These are phyloP conservation scores for Poecile atricapillus DNA, from an alignment of 2,113 vertebrate genomes.

Conservation along the genomic window DNA sequence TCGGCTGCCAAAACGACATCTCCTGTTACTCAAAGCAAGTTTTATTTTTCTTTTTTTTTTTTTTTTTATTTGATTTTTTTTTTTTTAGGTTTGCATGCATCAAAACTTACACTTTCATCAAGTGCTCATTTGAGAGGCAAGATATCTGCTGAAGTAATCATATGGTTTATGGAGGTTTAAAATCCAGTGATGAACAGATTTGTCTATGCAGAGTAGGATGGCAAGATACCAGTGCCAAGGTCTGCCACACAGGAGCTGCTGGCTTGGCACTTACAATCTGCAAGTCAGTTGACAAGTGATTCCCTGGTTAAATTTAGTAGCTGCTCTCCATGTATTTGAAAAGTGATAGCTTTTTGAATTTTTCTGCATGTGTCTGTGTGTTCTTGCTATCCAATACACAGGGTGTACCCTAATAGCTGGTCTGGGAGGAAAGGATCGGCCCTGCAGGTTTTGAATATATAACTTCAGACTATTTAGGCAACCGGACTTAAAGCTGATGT, in stretches of 20 bases:
- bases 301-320: background rate
- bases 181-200: background rate
- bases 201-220: background rate
- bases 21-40: constrained; percentile 93
- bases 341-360: background rate
- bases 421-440: background rate
- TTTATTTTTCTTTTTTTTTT: constrained; percentile 61
- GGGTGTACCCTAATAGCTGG: background rate
- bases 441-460: background rate
- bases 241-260: background rate
- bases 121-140: background rate
- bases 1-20: constrained; percentile 85
- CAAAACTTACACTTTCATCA: background rate
- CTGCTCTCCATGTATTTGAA: background rate
- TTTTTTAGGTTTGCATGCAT: constrained; percentile 59
- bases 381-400: background rate
- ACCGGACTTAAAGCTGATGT: background rate
- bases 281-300: background rate
- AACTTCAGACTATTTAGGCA: background rate
- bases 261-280: background rate
- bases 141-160: background rate
- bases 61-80: constrained; percentile 27
- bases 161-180: background rate
- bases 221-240: background rate
- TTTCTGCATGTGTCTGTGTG: fast-evolving